Evolutionary conservation across 2,888 invertebrate genomes (phyloP), one percentile per base, ranked within the genome.

Genomic region (Beris chalybata): DNA sequence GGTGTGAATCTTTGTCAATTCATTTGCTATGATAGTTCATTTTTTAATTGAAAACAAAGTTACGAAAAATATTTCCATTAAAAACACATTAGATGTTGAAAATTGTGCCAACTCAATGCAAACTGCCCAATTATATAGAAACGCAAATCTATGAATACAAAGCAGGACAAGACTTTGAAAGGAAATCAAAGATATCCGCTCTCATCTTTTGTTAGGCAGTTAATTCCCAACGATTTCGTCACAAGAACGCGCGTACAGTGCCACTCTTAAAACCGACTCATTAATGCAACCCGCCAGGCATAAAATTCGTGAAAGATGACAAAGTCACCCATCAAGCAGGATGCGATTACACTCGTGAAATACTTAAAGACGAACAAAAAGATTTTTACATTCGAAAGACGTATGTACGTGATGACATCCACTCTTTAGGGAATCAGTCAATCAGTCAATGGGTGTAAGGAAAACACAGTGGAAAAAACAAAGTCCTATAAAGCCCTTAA

Each of bases 331-430:
- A 58, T 47, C 22, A 22, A 45, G 47, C 58, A 58, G 58, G 58
- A 58, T 58, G 58, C 45, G 58, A 58, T 58, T 58, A 58, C 45
- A 58, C 45, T 45, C 58, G 58, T 58, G 45, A 58, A 58, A 61
- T 61, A 32, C 61, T 50, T 50, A 50, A 11, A 38, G 22, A 50
- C 13, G 22, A 61, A 61, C 61, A 61, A 50, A 38, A 61, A 61
- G 50, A 61, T 61, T 61, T 32, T 52, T 52, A 50, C 50, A 50
- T 43, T 61, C 43, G 52, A 29, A 61, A 31, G 57, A 22, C 9
- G 61, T 45, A 61, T 22, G 61, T 45, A 61, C 61, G 61, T 61
- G 61, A 61, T 47, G 61, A 61, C 61, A 61, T 61, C 61, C 61
- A 61, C 15, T 38, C 38, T 38, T 38, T 9, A 38, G 38, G 38